phyloP scores from a whole-genome alignment of 30 jellyfish, hydroid and myxozoan species.

The Aurelia sp. region DNA sequence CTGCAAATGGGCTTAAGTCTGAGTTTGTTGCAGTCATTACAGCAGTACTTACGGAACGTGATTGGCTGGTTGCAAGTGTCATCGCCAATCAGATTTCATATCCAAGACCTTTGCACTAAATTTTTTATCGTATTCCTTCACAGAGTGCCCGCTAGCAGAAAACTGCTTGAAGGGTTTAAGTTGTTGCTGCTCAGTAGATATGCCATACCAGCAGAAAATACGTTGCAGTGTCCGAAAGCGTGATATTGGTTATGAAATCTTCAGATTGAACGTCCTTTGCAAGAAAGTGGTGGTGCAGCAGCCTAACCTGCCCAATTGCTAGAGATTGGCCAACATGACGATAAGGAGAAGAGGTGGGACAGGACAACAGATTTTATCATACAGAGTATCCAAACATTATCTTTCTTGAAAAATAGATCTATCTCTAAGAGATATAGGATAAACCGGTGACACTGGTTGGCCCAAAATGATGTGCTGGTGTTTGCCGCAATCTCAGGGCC shows the following conservation, averaged over 20 bases:
- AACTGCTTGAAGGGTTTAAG: constrained; percentile 38
- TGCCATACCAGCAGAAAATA: constrained; percentile 54
- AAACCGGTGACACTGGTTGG: too few species aligned
- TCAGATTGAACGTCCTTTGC: constrained; percentile 45
- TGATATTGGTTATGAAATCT: constrained; percentile 59
- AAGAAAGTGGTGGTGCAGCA: constrained; percentile 41
- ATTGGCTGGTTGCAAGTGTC: too few species aligned
- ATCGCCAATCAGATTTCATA: too few species aligned
- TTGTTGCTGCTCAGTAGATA: constrained; percentile 46
- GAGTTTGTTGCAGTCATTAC: too few species aligned
- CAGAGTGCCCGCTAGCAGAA: constrained; percentile 58
- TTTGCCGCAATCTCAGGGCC: too few species aligned
- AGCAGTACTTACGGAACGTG: too few species aligned
- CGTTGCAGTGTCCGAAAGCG: constrained; percentile 62
- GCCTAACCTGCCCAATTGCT: constrained; percentile 49
- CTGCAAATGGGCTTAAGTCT: too few species aligned
- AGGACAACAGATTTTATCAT: not conserved
- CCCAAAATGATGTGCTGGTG: too few species aligned
- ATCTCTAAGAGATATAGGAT: too few species aligned
- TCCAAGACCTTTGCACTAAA: not conserved
- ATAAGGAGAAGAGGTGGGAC: not conserved
- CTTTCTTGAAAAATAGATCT: too few species aligned
- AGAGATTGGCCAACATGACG: not conserved
- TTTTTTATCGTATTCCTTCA: not conserved
- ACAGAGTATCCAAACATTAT: too few species aligned